Conservation (phyloP, 2,797 vertebrate species). For the Trachops cirrhosus region DNA sequence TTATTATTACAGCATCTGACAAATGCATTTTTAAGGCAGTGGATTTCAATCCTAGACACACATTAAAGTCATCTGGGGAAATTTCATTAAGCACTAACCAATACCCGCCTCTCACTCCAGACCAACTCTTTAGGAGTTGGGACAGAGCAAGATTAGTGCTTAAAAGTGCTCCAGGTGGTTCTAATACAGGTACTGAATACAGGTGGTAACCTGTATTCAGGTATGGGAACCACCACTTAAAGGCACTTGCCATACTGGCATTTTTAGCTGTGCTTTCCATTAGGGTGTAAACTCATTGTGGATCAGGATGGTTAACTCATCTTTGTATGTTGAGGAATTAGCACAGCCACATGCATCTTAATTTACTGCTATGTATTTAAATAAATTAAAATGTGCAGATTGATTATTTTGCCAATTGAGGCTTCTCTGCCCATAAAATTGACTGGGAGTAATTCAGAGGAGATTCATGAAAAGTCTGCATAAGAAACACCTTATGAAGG, state of each 20-base stretch:
- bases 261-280: not conserved
- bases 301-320: not conserved
- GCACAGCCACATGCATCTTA: not conserved
- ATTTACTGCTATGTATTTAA: not conserved
- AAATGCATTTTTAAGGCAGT: not conserved
- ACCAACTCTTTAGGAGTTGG: not conserved
- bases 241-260: not conserved
- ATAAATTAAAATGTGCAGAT: slow-evolving; percentile 6
- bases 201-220: not conserved
- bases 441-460: not conserved
- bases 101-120: not conserved
- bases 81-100: not conserved
- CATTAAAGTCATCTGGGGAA: not conserved
- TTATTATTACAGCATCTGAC: not conserved
- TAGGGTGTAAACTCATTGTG: not conserved
- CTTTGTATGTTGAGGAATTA: not conserved
- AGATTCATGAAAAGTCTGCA: not conserved
- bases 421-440: not conserved
- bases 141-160: not conserved
- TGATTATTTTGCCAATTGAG: not conserved
- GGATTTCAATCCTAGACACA: not conserved
- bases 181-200: too few species aligned
- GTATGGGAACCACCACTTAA: not conserved
- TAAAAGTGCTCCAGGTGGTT: not conserved
- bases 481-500: not conserved